These are phyloP conservation scores for Drosophila sordidapex DNA, from an alignment of 2,888 invertebrate species.

Conservation along the genomic window DNA sequence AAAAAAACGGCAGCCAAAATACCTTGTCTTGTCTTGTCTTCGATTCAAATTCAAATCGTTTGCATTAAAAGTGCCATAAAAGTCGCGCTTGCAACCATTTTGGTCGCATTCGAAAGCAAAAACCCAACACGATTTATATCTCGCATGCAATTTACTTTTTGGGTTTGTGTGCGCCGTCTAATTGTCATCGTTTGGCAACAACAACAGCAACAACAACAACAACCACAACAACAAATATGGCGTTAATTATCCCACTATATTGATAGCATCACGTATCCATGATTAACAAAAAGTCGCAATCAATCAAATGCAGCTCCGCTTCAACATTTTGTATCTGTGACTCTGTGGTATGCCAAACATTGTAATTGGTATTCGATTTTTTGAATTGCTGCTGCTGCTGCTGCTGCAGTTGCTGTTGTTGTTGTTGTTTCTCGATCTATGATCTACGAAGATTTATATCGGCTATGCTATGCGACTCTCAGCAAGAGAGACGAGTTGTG, in stretches of 20 bases:
- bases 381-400: slow-evolving; percentile 39
- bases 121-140: slow-evolving; percentile 54
- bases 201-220: slow-evolving; percentile 38
- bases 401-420: neutral
- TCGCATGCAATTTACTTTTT: slow-evolving; percentile 71
- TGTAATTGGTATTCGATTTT: slow-evolving; percentile 72
- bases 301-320: slow-evolving; percentile 65
- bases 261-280: slow-evolving; percentile 79
- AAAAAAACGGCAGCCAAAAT: slow-evolving; percentile 30
- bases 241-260: slow-evolving; percentile 79
- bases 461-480: slow-evolving; percentile 30
- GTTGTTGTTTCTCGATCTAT: slow-evolving; percentile 32
- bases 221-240: slow-evolving; percentile 69
- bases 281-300: slow-evolving; percentile 73
- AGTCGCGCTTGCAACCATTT: slow-evolving; percentile 52
- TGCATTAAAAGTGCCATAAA: slow-evolving; percentile 72
- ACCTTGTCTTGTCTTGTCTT: slow-evolving; percentile 39
- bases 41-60: slow-evolving; percentile 78
- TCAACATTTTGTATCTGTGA: slow-evolving; percentile 54
- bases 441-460: slow-evolving; percentile 66
- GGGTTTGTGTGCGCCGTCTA: slow-evolving; percentile 42
- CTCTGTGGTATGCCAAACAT: slow-evolving; percentile 68
- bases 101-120: slow-evolving; percentile 55
- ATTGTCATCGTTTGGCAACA: slow-evolving; percentile 35
- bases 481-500: slow-evolving; percentile 21